These are phyloP conservation scores for Tiaroga cobitis DNA, from an alignment of 2,797 vertebrate species.

Conservation along the genomic window DNA sequence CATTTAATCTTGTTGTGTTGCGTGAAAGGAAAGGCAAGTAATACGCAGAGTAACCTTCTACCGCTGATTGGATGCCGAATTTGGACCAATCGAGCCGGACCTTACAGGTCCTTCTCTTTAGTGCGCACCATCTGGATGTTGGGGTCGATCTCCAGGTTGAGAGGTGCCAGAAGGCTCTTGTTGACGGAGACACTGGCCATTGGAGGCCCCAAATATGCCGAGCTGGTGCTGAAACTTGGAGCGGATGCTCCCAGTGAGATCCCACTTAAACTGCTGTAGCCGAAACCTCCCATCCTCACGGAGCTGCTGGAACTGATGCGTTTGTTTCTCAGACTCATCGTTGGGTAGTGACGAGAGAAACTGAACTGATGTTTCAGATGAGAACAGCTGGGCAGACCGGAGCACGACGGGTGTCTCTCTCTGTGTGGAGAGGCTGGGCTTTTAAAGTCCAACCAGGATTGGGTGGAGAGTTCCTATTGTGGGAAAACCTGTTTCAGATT, in stretches of 20 bases:
- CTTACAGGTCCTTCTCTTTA: slow-evolving; percentile 83
- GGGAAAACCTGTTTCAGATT: slow-evolving; percentile 55
- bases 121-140: slow-evolving; percentile 86
- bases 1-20: too few relatives aligned
- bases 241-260: slow-evolving; percentile 78
- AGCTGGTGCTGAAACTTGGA: slow-evolving; percentile 71
- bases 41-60: too few relatives aligned
- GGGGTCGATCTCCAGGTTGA: slow-evolving; percentile 90
- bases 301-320: slow-evolving; percentile 77
- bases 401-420: not conserved
- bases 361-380: slow-evolving; percentile 6
- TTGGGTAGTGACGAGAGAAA: slow-evolving; percentile 3
- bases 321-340: slow-evolving; percentile 81
- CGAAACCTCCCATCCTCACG: slow-evolving; percentile 68
- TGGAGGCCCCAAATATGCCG: slow-evolving; percentile 66
- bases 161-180: slow-evolving; percentile 88
- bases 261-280: slow-evolving; percentile 70
- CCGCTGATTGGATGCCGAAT: too few relatives aligned
- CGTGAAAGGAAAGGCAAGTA: too few relatives aligned
- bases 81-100: too few relatives aligned
- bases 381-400: slow-evolving; percentile 28
- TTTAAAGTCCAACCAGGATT: slow-evolving; percentile 51
- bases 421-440: slow-evolving; percentile 20
- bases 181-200: slow-evolving; percentile 86
- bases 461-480: slow-evolving; percentile 53